A percentile compares a stretch with the other conserved stretches of the same genome.
These are phyloP conservation scores for Volucella zonaria DNA, from an alignment of 2,888 invertebrate genomes.

Conservation along the genomic window DNA sequence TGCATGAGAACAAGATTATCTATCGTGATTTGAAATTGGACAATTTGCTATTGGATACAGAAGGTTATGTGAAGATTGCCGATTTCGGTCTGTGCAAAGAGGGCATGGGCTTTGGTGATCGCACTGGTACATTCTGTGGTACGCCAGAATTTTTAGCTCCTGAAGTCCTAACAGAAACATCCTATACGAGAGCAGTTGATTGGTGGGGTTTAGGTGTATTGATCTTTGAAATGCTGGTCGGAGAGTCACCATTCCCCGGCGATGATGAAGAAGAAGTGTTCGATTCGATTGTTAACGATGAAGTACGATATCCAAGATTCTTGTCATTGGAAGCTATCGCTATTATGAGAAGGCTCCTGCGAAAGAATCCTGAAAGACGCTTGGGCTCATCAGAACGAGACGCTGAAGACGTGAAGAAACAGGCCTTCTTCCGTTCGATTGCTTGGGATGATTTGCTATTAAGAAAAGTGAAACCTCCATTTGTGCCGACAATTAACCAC, in stretches of 20 bases:
- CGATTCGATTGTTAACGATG: conserved; percentile 99
- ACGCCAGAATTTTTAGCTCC: conserved; percentile 99
- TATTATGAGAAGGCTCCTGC: conserved; percentile 97
- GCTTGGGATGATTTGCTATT: conserved; percentile 97
- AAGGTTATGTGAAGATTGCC: conserved; percentile 99
- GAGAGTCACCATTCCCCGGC: conserved; percentile 99
- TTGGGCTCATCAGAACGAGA: conserved; percentile 98
- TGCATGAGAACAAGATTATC: conserved; percentile 99
- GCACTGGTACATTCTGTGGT: conserved; percentile 99
- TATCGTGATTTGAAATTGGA: conserved; percentile 99
- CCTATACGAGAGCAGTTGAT: conserved; percentile 99
- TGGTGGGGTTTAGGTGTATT: conserved; percentile 99
- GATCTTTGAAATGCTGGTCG: conserved; percentile 99
- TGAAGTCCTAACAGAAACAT: conserved; percentile 98
- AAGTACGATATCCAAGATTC: conserved; percentile 99
- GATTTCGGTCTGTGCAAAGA: conserved; percentile 99
- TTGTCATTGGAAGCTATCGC: conserved; percentile 98
- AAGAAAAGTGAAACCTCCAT: conserved; percentile 97
- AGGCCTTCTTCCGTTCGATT: conserved; percentile 98
- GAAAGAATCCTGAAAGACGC: conserved; percentile 98
- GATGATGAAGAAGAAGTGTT: conserved; percentile 99
- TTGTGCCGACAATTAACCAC: conserved; percentile 95
- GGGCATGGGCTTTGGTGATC: conserved; percentile 98
- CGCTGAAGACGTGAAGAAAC: conserved; percentile 99
- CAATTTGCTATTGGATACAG: conserved; percentile 97